Base-by-base conservation (phyloP, 1,140 invertebrate genomes). In the Orius laevigatus region DNA sequence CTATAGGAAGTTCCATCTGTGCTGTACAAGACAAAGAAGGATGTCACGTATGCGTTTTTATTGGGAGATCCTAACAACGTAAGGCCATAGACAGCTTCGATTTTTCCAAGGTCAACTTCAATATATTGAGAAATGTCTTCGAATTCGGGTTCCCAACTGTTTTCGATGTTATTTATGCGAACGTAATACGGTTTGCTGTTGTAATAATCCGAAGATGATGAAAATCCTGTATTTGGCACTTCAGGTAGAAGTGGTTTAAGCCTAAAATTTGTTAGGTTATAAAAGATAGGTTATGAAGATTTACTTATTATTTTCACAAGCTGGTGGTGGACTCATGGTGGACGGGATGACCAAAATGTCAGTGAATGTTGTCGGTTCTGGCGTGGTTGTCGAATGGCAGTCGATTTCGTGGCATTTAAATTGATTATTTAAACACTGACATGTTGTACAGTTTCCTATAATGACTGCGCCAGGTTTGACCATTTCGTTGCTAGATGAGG, bases 371-470 rank as follows among this genome's bases (percentile, higher is more conserved):
- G 45, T 31, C 6, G 35, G 5, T 34, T 35, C 16, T 3, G 46
- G 20, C 11, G 39, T 4, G 5, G 25, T 33, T 9, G 48, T 47
- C 25, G 45, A 42, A 16, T 38, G 34, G 51, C 76, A 77, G 9
- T 62, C 58, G 15, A 62, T 69, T 51, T 63, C 63, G 59, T 73
- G 73, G 59, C 79, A 82, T 44, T 74, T 64, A 52, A 80, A 74
- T n/a, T 68, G 69, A 62, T 86, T 84, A 55, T 81, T 71, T 1
- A 83, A 62, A 55, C 84, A 88, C 55, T 85, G 81, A 55, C 84
- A 87, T 12, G 71, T 68, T 57, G 74, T 68, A 55, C 80, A 84
- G 0, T 70, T 67, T 71, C 69, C n/a, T 68, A 56, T 2, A n/a
- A 66, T 49, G 1, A 75, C 62, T 5, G 65, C 66, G 4, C 77